Evolutionary conservation across 2,113 vertebrate genomes (phyloP).

Genomic region (Struthio camelus): DNA sequence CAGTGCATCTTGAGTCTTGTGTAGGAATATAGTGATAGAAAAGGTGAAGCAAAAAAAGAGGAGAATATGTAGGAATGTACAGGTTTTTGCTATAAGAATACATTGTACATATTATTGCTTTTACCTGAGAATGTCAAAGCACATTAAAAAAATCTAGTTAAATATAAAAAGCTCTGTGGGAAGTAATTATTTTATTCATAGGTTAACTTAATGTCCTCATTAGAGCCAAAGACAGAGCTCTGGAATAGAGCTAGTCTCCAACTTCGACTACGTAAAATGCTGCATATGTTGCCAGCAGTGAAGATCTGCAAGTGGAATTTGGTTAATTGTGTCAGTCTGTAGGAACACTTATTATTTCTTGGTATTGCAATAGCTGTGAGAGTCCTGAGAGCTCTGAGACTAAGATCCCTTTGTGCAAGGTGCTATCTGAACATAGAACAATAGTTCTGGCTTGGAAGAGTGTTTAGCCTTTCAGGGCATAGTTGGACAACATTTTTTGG

Average conservation of each 20-base stretch:
- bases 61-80: neutral
- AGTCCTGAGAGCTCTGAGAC: neutral
- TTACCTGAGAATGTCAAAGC: slow-evolving; percentile 36
- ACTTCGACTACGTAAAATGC: slow-evolving; percentile 27
- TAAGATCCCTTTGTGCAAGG: neutral
- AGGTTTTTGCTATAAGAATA: neutral
- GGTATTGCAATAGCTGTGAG: neutral
- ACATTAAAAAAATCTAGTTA: slow-evolving; percentile 9
- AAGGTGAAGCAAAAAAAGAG: slow-evolving; percentile 36
- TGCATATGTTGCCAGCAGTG: slow-evolving; percentile 17
- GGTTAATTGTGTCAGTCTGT: slow-evolving; percentile 49
- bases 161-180: neutral
- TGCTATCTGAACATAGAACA: neutral
- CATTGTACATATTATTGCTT: neutral
- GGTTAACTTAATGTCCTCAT: slow-evolving; percentile 22
- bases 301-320: slow-evolving; percentile 51
- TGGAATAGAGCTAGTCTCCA: neutral
- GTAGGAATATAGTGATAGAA: slow-evolving; percentile 47
- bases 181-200: slow-evolving; percentile 23
- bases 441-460: neutral
- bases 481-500: neutral
- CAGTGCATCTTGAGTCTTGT: neutral
- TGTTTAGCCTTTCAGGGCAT: neutral
- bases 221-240: neutral
- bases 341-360: slow-evolving; percentile 7